Base-by-base conservation (phyloP, 2,888 invertebrate genomes). In the Tenthredo notha region DNA sequence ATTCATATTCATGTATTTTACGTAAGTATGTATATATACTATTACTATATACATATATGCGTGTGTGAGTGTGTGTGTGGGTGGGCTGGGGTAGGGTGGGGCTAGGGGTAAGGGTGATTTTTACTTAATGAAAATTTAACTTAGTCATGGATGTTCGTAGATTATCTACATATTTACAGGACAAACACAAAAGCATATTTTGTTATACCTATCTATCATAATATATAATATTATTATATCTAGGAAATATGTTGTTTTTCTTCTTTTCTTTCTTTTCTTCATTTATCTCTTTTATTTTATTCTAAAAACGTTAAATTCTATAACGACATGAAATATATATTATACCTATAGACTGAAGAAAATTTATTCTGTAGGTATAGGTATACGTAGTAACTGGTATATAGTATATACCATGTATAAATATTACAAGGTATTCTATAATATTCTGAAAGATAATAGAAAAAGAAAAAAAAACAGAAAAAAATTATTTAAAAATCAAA, bases 161-260 rank as follows among this genome's bases (percentile, higher is more conserved):
- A 89, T 88, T 92, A 92, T 92, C 91, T 92, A 92, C 92, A 92
- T 92, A 92, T 92, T 89, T 92, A 92, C 90, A 91, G 89, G 88
- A 88, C 86, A 86, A 90, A 90, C 89, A 90, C 89, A 90, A 88
- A 91, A 92, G 90, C 90, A 88, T 88, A 88, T 25, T n/a, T 15
- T 43, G 9, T 40, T n/a, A 47, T 47, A 47, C 47, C 47, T 47
- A 47, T 47, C 47, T 58, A 21, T 58, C 25, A 47, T 25, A 5
- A 47, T 47, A 75, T 47, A n/a, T 74, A 74, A 18, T 37, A 33
- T 70, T 70, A 33, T 18, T 18, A 37, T 37, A 21, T 67, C 5
- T 33, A 33, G 29, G 21, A 67, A 15, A 25, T 33, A 33, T 70
- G 10, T 70, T 61, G 0, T 61, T 61, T 2, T 6, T 58, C 21